Evolutionary conservation across 2,888 invertebrate genomes (phyloP).

Genomic region (Cacoxenus indagator): DNA sequence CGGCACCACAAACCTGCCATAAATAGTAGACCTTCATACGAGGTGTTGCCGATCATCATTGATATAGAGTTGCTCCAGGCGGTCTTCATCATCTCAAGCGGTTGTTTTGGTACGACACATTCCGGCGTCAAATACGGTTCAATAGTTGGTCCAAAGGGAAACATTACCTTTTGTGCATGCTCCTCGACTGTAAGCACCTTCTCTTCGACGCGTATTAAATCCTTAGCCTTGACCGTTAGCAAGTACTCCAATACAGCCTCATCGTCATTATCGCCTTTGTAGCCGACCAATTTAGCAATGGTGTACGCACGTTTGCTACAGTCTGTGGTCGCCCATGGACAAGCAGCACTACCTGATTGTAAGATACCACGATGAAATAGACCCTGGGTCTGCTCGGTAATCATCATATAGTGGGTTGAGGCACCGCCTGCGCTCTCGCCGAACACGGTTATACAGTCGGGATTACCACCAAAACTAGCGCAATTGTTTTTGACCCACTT

Average conservation of each 20-base stretch:
- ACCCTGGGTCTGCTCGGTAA: slow-evolving; percentile 72
- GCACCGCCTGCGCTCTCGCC: slow-evolving; percentile 73
- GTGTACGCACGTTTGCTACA: slow-evolving; percentile 51
- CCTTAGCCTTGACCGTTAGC: slow-evolving; percentile 53
- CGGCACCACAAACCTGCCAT: slow-evolving; percentile 46
- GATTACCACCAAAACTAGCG: slow-evolving; percentile 72
- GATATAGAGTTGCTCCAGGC: slow-evolving; percentile 69
- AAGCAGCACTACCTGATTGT: slow-evolving; percentile 64
- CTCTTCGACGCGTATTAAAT: slow-evolving; percentile 61
- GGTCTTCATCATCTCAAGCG: slow-evolving; percentile 63
- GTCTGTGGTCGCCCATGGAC: slow-evolving; percentile 57
- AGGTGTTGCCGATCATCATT: slow-evolving; percentile 65
- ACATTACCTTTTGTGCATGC: slow-evolving; percentile 48
- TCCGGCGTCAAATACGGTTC: slow-evolving; percentile 65
- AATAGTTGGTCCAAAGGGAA: slow-evolving; percentile 65
- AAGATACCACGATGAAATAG: slow-evolving; percentile 68
- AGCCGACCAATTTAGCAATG: slow-evolving; percentile 65
- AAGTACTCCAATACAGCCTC: slow-evolving; percentile 67
- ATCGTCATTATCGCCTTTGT: slow-evolving; percentile 68
- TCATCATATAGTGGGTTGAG: slow-evolving; percentile 71
- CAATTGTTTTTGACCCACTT: slow-evolving; percentile 73
- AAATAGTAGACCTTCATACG: slow-evolving; percentile 66
- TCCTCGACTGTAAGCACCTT: slow-evolving; percentile 60
- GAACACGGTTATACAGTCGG: slow-evolving; percentile 72
- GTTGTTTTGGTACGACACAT: slow-evolving; percentile 65